Base-by-base conservation (phyloP, 2,113 vertebrate genomes). In the Malurus melanocephalus region DNA sequence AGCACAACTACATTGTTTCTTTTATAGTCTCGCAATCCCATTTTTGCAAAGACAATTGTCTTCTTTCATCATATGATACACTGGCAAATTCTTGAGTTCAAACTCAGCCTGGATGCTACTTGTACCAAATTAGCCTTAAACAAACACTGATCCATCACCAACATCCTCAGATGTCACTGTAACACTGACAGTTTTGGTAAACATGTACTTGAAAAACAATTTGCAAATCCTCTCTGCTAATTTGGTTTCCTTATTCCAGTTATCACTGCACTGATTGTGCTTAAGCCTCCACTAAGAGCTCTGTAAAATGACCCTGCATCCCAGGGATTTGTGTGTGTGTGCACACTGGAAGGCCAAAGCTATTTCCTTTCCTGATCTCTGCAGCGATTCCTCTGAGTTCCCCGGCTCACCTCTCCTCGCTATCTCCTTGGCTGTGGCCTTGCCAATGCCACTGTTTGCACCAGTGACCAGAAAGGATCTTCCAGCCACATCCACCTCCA, bases 381-480 rank as follows among this genome's bases (percentile, higher is more conserved):
- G 22, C 3, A 16, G 1, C 13, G 1, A 4, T 14, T 30, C 53
- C 53, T 6, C 17, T 4, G 38, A 24, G 30, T 20, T 13, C 26
- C 32, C 57, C 19, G 0, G 33, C 93, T 96, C 89, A 98, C 98
- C 98, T 97, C 94, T 96, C 87, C 84, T 97, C 0, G 97, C 98
- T 38, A 98, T 96, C 80, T 98, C 98, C 51, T 71, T 95, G 5
- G 98, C 98, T 1, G 97, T 53, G 7, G 97, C 96, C 97, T 98
- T 99, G 32, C 98, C 98, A 38, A 98, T 97, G 19, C 98, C 97
- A 2, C 98, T 98, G 95, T 98, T 99, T 2, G 96, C 98, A 0
- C 98, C 97, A 0, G 97, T 98, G 88, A 98, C 93, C 92, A 98
- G 61, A 85, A 98, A 98, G 83, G 96, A 97, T 74, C 97, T 96